phyloP scores from a whole-genome alignment of 2,888 invertebrate species.

The Brachyopa scutellaris region DNA sequence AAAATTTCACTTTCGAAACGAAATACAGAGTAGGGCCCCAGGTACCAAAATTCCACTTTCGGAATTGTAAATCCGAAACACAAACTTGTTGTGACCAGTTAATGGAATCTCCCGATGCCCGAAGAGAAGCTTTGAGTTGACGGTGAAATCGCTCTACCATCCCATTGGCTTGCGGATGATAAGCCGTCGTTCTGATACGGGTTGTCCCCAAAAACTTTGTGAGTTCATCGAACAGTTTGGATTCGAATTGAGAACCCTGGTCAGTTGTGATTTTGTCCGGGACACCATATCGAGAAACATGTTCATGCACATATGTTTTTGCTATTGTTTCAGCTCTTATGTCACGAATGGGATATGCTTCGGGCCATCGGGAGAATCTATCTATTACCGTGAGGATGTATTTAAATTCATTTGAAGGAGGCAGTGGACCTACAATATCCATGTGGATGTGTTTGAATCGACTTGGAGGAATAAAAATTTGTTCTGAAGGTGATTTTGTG shows the following conservation, averaged over 20 bases:
- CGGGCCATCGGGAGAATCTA: neutral
- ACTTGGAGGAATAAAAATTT: too few species aligned
- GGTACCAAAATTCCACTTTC: too few species aligned
- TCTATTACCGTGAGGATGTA: neutral
- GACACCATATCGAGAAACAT: neutral
- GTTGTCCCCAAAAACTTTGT: neutral
- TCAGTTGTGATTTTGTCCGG: neutral
- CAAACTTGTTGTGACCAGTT: neutral
- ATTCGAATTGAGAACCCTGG: slow-evolving; percentile 2
- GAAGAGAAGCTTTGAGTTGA: neutral
- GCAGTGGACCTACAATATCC: too few species aligned
- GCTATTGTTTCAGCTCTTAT: slow-evolving; percentile 3
- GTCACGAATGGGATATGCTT: neutral
- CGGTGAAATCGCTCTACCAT: slow-evolving; percentile 16
- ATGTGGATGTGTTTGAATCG: too few species aligned
- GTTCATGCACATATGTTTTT: neutral
- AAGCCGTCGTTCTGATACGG: neutral
- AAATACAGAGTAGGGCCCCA: too few species aligned
- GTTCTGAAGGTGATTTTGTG: too few species aligned
- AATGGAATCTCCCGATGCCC: neutral
- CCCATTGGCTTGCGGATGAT: slow-evolving; percentile 20
- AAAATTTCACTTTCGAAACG: too few species aligned
- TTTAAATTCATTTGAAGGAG: neutral
- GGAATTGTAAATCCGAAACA: too few species aligned
- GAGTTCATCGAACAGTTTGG: neutral